Conservation (phyloP, 2,888 invertebrate species). For the Macrosiphum euphorbiae region DNA sequence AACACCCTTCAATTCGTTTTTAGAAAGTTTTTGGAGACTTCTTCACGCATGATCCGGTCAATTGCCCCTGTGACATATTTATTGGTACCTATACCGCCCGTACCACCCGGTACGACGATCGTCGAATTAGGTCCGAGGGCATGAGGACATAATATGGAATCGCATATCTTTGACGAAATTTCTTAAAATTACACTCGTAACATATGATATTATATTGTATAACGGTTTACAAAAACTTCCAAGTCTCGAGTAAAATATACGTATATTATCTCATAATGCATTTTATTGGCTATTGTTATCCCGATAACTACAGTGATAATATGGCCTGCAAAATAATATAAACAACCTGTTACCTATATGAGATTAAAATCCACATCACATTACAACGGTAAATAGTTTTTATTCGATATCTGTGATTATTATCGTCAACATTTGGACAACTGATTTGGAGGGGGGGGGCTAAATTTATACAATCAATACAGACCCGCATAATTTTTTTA, state of each 20-base stretch:
- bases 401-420: no score
- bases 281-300: neutral
- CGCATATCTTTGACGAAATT: neutral
- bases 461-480: no score
- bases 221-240: neutral
- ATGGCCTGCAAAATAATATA: neutral
- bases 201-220: neutral
- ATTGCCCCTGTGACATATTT: neutral
- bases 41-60: neutral
- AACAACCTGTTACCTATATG: no score
- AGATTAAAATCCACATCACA: neutral
- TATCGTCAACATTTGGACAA: no score
- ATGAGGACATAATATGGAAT: neutral
- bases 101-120: neutral
- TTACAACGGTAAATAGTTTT: neutral
- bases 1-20: neutral
- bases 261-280: no score
- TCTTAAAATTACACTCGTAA: neutral
- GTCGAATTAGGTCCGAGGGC: neutral
- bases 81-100: neutral
- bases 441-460: no score
- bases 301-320: neutral
- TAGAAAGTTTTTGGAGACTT: neutral
- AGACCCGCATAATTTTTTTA: no score
- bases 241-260: neutral